These are phyloP conservation scores for Drosophila heteroneura DNA, from an alignment of 2,888 invertebrate species.

Conservation along the genomic window DNA sequence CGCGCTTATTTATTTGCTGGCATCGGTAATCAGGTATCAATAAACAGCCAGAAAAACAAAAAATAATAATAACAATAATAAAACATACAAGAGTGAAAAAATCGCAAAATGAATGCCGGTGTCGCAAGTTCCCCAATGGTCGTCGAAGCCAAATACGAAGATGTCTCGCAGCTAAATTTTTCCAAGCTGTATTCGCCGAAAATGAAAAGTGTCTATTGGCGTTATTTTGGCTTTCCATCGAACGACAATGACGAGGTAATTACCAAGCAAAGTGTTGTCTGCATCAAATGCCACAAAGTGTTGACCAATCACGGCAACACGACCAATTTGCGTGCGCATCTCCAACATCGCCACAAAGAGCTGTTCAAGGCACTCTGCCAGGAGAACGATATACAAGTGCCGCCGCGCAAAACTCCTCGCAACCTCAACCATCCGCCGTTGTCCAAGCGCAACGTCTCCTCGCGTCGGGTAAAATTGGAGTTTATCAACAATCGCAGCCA, in stretches of 20 bases:
- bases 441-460: conserved; percentile 51
- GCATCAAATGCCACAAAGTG: conserved; percentile 82
- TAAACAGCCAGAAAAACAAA: conserved; percentile 35
- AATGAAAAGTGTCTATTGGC: conserved; percentile 85
- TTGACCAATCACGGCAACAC: conserved; percentile 85
- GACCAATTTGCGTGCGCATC: conserved; percentile 84
- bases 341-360: conserved; percentile 83
- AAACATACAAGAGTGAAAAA: neutral
- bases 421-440: conserved; percentile 62
- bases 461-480: conserved; percentile 61
- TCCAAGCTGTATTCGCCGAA: conserved; percentile 84
- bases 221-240: conserved; percentile 85
- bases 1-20: conserved; percentile 70
- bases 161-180: conserved; percentile 78
- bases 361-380: conserved; percentile 79
- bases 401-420: conserved; percentile 77
- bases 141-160: conserved; percentile 69
- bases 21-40: conserved; percentile 68
- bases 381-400: conserved; percentile 82
- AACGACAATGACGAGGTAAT: conserved; percentile 83
- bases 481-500: conserved; percentile 56
- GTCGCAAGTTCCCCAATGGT: conserved; percentile 61
- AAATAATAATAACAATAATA: neutral
- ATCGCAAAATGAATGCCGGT: conserved; percentile 63
- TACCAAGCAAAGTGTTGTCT: conserved; percentile 84